Percentiles rank a stretch among this genome's conserved stretches.
These are phyloP conservation scores for Idaea dimidiata DNA, from an alignment of 2,888 invertebrate species.

Conservation along the genomic window DNA sequence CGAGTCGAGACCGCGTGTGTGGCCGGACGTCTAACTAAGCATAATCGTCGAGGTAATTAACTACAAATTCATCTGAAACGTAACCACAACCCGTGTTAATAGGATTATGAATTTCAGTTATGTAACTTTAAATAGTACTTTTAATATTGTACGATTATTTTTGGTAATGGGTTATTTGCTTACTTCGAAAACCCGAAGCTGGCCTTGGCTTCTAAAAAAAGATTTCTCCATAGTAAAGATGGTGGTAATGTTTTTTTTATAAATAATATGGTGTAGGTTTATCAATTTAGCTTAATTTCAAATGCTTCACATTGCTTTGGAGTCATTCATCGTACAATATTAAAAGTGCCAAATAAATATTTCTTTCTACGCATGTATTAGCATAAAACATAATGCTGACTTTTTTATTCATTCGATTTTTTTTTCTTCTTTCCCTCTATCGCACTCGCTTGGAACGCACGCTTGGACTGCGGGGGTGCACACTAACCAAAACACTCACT, in stretches of 20 bases:
- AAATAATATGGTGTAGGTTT: neutral
- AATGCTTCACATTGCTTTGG: neutral
- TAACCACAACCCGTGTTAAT: too few species aligned
- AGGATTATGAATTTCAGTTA: too few species aligned
- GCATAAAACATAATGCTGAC: conserved; percentile 32
- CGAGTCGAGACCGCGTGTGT: too few species aligned
- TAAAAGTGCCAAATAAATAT: conserved; percentile 24
- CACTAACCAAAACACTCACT: conserved; percentile 68
- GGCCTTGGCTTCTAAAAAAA: neutral
- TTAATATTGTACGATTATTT: conserved; percentile 15
- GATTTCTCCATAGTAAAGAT: too few species aligned
- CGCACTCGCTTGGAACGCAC: conserved; percentile 81
- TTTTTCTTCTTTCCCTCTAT: conserved; percentile 75
- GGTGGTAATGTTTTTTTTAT: too few species aligned
- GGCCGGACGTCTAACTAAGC: too few species aligned
- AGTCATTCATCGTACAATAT: neutral
- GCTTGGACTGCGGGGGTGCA: conserved; percentile 76
- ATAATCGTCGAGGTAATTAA: too few species aligned
- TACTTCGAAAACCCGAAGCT: neutral
- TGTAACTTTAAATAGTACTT: conserved; percentile 4
- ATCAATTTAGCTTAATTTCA: neutral
- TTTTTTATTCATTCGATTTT: conserved; percentile 73
- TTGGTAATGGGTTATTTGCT: conserved; percentile 7
- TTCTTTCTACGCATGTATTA: conserved; percentile 58
- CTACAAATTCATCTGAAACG: too few species aligned